These are phyloP conservation scores for Macrophya alboannulata DNA, from an alignment of 2,888 invertebrate genomes.

Conservation along the genomic window DNA sequence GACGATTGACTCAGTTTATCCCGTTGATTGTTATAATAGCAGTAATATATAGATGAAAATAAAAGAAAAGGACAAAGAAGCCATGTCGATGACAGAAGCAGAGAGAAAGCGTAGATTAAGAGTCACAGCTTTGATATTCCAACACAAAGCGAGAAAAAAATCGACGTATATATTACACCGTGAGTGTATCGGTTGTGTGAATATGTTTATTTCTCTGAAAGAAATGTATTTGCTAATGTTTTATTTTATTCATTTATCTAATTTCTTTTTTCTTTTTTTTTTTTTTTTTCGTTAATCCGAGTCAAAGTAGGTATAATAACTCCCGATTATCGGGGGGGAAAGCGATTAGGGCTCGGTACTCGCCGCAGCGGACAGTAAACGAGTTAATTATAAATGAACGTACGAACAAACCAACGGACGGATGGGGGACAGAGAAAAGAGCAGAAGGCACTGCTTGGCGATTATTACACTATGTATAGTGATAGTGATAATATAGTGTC, in stretches of 20 bases:
- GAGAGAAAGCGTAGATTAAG: constrained; percentile 24
- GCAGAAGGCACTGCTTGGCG: neutral
- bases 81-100: constrained; percentile 11
- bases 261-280: no score
- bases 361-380: constrained; percentile 2
- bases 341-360: constrained; percentile 16
- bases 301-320: neutral
- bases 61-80: constrained; percentile 6
- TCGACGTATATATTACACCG: neutral
- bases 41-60: neutral
- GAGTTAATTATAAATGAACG: constrained; percentile 20
- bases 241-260: no score
- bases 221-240: neutral
- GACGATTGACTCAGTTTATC: neutral
- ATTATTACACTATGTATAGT: constrained; percentile 4
- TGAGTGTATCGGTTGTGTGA: neutral
- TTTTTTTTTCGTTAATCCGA: neutral
- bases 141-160: neutral
- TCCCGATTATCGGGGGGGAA: constrained; percentile 1
- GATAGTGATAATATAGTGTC: neutral
- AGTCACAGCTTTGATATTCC: neutral
- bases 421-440: neutral
- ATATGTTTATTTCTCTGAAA: neutral
- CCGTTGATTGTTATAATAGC: neutral
- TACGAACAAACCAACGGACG: neutral